Conservation (phyloP, 1,140 invertebrate genomes). For the Caerostris darwini region DNA sequence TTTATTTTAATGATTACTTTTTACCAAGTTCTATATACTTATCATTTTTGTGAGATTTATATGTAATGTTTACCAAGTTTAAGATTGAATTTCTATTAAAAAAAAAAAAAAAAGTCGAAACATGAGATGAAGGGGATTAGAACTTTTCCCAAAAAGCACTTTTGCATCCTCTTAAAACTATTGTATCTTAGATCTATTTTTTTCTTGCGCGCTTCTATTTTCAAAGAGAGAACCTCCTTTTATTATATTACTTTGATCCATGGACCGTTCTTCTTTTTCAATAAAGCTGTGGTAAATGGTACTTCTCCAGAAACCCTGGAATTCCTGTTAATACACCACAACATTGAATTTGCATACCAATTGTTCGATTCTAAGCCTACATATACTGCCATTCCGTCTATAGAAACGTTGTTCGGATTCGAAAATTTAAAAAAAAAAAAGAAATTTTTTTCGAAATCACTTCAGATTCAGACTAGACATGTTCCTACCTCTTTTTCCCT, state of each 20-base stretch:
- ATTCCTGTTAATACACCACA: neutral
- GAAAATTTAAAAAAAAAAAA: neutral
- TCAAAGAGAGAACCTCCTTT: neutral
- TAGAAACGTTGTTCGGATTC: neutral
- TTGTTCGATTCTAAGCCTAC: neutral
- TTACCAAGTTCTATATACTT: no score
- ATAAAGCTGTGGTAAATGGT: neutral
- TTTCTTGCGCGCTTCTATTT: no score
- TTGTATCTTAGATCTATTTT: no score
- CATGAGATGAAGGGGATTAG: no score
- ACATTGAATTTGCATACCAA: neutral
- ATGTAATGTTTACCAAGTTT: no score
- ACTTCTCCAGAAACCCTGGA: neutral
- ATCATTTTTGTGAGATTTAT: no score
- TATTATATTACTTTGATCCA: neutral
- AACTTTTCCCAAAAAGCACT: no score
- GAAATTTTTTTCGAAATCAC: neutral
- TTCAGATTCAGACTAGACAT: neutral
- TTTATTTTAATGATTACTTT: no score
- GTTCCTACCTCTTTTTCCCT: neutral
- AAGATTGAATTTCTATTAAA: no score
- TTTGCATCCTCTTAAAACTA: no score
- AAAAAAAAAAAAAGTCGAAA: no score
- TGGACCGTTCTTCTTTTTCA: neutral
- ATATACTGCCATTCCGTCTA: neutral